phyloP scores from a whole-genome alignment of 2,113 vertebrate genomes.

The Gracilinanus agilis region DNA sequence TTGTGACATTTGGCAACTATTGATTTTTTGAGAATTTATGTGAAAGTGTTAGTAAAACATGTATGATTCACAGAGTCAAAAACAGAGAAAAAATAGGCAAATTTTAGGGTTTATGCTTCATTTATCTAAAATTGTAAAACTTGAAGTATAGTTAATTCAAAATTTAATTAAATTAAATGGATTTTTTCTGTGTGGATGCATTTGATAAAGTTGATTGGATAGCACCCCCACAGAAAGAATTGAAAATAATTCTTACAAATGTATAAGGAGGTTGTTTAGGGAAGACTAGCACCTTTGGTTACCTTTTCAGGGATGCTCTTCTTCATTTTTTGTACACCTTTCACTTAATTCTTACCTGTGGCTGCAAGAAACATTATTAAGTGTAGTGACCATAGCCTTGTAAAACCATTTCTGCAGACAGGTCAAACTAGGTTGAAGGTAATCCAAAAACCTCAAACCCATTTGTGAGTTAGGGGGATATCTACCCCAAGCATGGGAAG shows the following conservation, averaged over 20 bases:
- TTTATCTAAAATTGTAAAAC: neutral
- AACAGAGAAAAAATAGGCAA: neutral
- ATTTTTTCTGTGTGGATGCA: neutral
- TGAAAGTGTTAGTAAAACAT: neutral
- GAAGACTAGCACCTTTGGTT: too few species aligned
- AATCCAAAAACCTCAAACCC: too few species aligned
- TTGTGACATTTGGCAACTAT: neutral
- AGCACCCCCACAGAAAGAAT: neutral
- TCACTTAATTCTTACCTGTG: too few species aligned
- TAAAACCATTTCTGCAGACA: too few species aligned
- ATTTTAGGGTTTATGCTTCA: neutral
- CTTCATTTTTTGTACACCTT: too few species aligned
- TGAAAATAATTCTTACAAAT: neutral
- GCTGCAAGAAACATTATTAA: too few species aligned
- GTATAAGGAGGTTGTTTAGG: too few species aligned
- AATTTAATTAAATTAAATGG: neutral
- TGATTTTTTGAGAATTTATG: neutral
- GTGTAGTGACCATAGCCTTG: too few species aligned
- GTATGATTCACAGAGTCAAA: neutral
- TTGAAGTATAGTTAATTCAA: neutral
- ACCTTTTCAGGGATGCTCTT: too few species aligned
- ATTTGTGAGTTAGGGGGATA: too few species aligned
- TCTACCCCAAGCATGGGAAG: too few species aligned
- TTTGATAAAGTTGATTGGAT: neutral
- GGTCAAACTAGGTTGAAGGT: too few species aligned